Base-by-base conservation (phyloP, 2,888 invertebrate genomes). In the Clepsis dumicolana region DNA sequence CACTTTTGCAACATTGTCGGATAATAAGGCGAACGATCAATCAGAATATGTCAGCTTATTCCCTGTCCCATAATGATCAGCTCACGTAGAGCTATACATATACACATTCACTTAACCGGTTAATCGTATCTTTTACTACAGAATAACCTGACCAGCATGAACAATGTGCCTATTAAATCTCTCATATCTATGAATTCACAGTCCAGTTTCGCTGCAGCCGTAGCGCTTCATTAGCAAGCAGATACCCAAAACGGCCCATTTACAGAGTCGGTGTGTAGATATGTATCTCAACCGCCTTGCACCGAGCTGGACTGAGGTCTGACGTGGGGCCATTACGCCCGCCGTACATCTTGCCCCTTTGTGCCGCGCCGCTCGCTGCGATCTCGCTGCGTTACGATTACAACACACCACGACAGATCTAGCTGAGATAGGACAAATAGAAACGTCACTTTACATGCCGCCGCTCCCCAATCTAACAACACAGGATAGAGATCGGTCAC, bases 201-300 rank as follows among this genome's bases (percentile, higher is more conserved):
- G 84, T 84, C 86, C 80, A 87, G 89, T 90, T 91, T 87, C 83
- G 83, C 87, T 84, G 82, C 84, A 83, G 84, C 77, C 80, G 59
- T 80, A 77, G 80, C 79, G 84, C 88, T 93, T 92, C 93, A 93
- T 93, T 93, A 93, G 91, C 89, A 90, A 91, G 88, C 87, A 87
- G 91, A 91, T 91, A 88, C 89, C 92, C 90, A 88, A 93, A 93
- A 92, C 90, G 87, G 89, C 80, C 89, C 89, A 91, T 91, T 91
- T 91, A 89, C 88, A 88, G 88, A 88, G 88, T 84, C 87, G 80
- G 88, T 88, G 87, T 83, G 84, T 87, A 89, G 93, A 93, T 93
- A 93, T 90, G 91, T 86, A 93, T 93, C 93, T 80, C 84, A 74
- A 82, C 86, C 85, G 86, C 84, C 83, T 84, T 86, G 87, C 86